Evolutionary conservation across 2,888 invertebrate species (phyloP).

Genomic region (Pristionchus arcanus): DNA sequence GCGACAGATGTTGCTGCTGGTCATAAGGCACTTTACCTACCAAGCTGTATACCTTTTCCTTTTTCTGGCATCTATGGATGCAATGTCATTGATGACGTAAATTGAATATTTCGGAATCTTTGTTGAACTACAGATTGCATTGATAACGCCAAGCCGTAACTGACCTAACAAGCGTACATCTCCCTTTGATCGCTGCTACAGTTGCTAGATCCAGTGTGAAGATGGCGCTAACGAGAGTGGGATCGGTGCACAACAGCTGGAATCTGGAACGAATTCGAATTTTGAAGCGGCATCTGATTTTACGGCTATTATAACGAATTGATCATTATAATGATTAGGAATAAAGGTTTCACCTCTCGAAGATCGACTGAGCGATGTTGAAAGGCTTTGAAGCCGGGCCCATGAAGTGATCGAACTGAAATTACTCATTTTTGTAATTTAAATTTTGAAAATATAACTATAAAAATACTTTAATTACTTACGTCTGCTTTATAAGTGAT

Average conservation of each 20-base stretch:
- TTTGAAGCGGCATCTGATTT: no score
- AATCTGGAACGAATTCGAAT: conserved; percentile 22
- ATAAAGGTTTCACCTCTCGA: neutral
- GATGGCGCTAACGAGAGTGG: conserved; percentile 1
- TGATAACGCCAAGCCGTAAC: no score
- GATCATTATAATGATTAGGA: neutral
- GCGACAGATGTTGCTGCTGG: no score
- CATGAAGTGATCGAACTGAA: conserved; percentile 45
- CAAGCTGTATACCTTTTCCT: no score
- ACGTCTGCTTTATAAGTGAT: conserved; percentile 28
- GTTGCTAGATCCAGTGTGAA: conserved; percentile 41
- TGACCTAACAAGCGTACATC: conserved; percentile 35
- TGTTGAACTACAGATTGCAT: no score
- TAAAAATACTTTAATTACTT: neutral
- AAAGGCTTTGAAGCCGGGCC: neutral
- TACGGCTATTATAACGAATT: no score
- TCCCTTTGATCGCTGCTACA: neutral
- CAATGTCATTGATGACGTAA: no score
- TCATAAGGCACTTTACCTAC: no score
- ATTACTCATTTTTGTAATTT: neutral
- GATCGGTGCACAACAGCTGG: neutral
- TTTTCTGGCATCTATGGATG: no score
- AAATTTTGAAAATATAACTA: neutral
- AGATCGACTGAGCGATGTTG: neutral
- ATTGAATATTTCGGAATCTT: no score